Evolutionary conservation across 2,797 vertebrate genomes (phyloP), one percentile per base, ranked within the genome.

Genomic region (Cygnus olor): DNA sequence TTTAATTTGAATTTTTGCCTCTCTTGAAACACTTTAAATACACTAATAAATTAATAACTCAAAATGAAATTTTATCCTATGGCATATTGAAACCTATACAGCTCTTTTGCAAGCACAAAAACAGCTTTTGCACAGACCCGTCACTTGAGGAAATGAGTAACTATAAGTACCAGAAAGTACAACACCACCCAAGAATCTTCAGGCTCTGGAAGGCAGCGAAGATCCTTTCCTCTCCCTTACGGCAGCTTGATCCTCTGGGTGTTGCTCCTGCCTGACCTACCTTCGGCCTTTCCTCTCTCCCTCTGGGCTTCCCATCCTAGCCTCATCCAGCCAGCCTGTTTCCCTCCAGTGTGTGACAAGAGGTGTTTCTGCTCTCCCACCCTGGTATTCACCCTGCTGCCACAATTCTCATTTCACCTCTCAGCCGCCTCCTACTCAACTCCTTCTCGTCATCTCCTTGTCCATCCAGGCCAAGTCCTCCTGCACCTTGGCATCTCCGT

Each of bases 231-330:
- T 80, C 25, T 85, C 32, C n/a, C 10, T 34, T 8, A n/a, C 1
- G 9, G 42, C 54, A 61, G 34, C 15, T 44, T 49, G 36, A 54
- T 30, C 22, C 27, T 32, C 72, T 30, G 15, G 0, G 0, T 1
- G 1, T 60, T 1, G 6, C 14, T 88, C 16, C 61, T 54, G 51
- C 34, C 30, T 38, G 20, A 76, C 28, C 49, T 38, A 30, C 22
- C 73, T 83, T 79, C 7, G 10, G 42, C 38, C 14, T 61, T 42
- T 44, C 65, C 19, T 64, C 21, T 40, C 28, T 84, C 14, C 34
- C 38, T 15, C 69, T 5, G 7, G n/a, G 19, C 9, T 81, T 44
- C 27, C 82, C 63, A 64, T 14, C 60, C 27, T 77, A 19, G 0
- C 20, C 65, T 74, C 34, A 34, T 14, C 45, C 32, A 85, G 32